Base-by-base conservation (phyloP, 2,888 invertebrate genomes). In the Cactoblastis cactorum region DNA sequence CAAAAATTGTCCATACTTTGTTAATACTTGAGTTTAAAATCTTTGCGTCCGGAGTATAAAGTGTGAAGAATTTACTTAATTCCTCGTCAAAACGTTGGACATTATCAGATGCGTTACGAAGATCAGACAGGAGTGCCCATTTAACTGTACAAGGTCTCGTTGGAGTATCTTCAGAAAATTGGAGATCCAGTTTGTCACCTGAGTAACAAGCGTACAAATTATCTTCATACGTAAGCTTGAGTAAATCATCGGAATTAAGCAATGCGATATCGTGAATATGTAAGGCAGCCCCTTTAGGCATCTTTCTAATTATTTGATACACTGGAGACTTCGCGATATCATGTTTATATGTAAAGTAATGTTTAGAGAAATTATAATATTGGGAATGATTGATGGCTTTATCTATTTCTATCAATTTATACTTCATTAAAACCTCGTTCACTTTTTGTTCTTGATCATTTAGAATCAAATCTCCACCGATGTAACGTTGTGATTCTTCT, bases 231-330 rank as follows among this genome's bases (percentile, higher is more conserved):
- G 94, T 94, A 53, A 95, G 69, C 45, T 91, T 83, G 19, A 94
- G 79, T 35, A 94, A 62, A 49, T 86, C 92, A 45, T 93, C 91
- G 0, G 90, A 81, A 32, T 92, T 92, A 14, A 91, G 90, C 59
- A 93, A 83, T 0, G 93, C 90, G 0, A 92, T 91, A 59, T 93
- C 91, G 65, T 95, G 95, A 0, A 92, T 90, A 64, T 95, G 95
- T 11, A 95, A 73, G 0, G 92, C 92, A 0, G 91, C 93, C 0
- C 95, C 96, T 81, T 96, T 96, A 0, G 96, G 96, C 91, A 96
- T 91, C 46, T 69, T 75, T 50, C 81, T 83, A 6, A 96, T 91
- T 2, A 94, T 83, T 57, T 92, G 76, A 66, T 93, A 95, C 2
- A 96, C 92, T 50, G 91, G 80, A 0, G 95, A 95, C 0, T 82